Evolutionary conservation across 2,888 invertebrate genomes (phyloP), one percentile per base, ranked within the genome.

Genomic region (Enoplolaimus lenunculus): DNA sequence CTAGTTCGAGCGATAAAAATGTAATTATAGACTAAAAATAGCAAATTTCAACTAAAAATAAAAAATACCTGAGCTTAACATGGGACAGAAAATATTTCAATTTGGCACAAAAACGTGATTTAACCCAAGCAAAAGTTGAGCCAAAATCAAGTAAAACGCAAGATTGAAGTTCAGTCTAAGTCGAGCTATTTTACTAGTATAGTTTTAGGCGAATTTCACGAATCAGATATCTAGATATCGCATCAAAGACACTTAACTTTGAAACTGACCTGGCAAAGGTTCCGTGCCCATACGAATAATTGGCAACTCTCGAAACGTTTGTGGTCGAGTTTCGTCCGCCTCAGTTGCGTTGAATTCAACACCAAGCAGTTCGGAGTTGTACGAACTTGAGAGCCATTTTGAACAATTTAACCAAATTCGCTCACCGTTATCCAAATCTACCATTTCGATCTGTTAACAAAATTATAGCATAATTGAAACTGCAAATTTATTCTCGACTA

Each of bases 351-450:
- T n/a, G 16, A 7, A n/a, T 3, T 7, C 64, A 7, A n/a, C 29
- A 30, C 3, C 30, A 7, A n/a, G n/a, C 30, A 0, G 70, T n/a
- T n/a, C n/a, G n/a, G n/a, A n/a, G 66, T 30, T 78, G 71, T 78
- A 79, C 30, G 35, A 13, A 13, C 59, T 72, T 62, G 75, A 74
- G 73, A 70, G 34, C 71, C 70, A 70, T 66, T 71, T 70, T 7
- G 62, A 33, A 60, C 69, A 28, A 2, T 21, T 34, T 64, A 71
- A 35, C 26, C 7, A 31, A 67, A 73, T 33, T 57, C 72, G 28
- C 45, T 79, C 77, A 30, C 75, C 76, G 0, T 77, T 79, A 71
- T 79, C 79, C 68, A 78, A 67, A 69, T 79, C 79, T 29, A 69
- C 65, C 70, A 76, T 62, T 66, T 77, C 77, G 0, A 79, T 75